Conservation (phyloP, 2,113 vertebrate genomes). For the Calonectris borealis region DNA sequence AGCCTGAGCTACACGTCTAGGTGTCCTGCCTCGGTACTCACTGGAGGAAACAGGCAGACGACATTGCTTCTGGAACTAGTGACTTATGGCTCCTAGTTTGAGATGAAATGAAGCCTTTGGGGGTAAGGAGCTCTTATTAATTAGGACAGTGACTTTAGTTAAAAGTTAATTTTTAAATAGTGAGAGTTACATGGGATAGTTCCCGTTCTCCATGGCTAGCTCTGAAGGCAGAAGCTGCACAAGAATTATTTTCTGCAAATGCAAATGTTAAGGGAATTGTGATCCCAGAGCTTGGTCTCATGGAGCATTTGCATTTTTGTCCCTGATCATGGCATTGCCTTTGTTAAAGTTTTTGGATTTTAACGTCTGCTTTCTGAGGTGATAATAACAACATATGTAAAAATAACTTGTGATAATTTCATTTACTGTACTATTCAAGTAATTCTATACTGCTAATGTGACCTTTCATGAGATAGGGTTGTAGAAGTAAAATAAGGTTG, state of each 20-base stretch:
- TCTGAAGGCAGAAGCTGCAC: background rate
- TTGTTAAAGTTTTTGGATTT: background rate
- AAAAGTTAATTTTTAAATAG: background rate
- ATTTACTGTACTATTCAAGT: background rate
- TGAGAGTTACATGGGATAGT: background rate
- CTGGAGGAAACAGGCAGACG: background rate
- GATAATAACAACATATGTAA: background rate
- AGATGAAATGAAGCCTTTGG: background rate
- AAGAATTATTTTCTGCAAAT: background rate
- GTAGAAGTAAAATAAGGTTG: background rate
- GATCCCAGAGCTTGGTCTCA: background rate
- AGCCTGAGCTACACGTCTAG: accelerated
- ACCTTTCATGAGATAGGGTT: background rate
- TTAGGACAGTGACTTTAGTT: background rate
- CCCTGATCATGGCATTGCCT: background rate
- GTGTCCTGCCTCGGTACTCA: accelerated
- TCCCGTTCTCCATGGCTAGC: accelerated
- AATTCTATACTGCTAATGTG: background rate
- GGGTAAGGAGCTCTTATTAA: background rate
- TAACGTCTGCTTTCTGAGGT: background rate
- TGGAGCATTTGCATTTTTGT: background rate
- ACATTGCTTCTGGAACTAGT: background rate
- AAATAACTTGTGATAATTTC: background rate
- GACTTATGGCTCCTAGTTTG: background rate
- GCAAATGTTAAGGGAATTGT: background rate